Evolutionary conservation across 2,797 vertebrate species (phyloP).

Genomic region (Melanotaenia trifasciata): DNA sequence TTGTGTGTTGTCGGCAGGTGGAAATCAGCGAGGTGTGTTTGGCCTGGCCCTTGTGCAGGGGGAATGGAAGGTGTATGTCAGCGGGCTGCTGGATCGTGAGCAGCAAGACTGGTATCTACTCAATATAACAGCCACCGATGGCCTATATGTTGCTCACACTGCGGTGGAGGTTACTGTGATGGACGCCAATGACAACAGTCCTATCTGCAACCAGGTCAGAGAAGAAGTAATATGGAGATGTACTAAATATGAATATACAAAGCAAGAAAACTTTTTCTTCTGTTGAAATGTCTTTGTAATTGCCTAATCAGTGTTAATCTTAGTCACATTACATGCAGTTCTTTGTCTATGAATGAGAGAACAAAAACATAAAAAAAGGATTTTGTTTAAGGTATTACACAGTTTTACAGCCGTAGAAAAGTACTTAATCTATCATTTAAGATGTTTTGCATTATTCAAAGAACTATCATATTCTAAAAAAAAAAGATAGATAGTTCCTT

Average conservation of each 20-base stretch:
- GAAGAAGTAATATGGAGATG: conserved; percentile 17
- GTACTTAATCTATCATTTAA: conserved; percentile 1
- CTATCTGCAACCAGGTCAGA: conserved; percentile 94
- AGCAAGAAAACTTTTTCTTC: conserved; percentile 9
- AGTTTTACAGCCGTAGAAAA: background rate
- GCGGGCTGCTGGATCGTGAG: conserved; percentile 91
- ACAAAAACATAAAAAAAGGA: background rate
- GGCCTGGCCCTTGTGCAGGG: conserved; percentile 90
- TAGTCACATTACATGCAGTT: background rate
- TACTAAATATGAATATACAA: conserved; percentile 9
- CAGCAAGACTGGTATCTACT: conserved; percentile 93
- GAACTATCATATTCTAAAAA: background rate
- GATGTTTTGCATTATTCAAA: background rate
- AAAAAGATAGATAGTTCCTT: background rate
- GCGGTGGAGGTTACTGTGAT: conserved; percentile 94
- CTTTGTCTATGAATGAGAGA: conserved; percentile 6
- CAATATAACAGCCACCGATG: conserved; percentile 95
- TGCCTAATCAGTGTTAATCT: background rate
- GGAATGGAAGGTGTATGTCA: conserved; percentile 96
- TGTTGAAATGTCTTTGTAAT: background rate
- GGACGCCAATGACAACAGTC: conserved; percentile 96
- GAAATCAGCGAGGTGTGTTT: conserved; percentile 92
- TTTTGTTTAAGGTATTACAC: background rate
- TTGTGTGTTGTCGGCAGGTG: conserved; percentile 80
- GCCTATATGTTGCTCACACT: conserved; percentile 89